Conservation (phyloP, 2,113 vertebrate genomes). For the Mormyrus lacerda region DNA sequence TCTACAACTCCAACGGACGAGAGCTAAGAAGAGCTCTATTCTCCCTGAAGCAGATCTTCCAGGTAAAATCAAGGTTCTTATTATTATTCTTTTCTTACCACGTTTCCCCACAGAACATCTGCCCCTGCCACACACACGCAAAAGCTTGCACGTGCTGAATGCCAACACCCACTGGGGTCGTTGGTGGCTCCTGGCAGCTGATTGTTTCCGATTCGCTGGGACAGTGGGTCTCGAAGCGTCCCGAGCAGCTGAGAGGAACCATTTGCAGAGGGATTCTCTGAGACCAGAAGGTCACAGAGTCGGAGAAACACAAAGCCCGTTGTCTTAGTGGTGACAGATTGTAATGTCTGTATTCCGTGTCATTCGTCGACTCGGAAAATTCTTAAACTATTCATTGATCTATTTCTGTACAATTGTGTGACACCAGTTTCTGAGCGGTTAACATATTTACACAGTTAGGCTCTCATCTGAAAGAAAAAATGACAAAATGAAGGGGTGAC, state of each 20-base stretch:
- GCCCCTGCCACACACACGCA: background rate
- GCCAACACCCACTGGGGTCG: background rate
- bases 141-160: background rate
- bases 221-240: background rate
- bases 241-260: background rate
- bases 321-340: background rate
- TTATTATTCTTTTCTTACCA: background rate
- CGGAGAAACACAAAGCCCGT: background rate
- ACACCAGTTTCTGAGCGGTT: background rate
- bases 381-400: background rate
- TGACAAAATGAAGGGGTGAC: background rate
- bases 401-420: background rate
- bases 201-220: background rate
- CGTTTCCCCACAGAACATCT: background rate
- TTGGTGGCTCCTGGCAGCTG: background rate
- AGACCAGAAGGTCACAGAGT: background rate
- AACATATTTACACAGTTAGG: background rate
- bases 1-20: constrained; percentile 88
- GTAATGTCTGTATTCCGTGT: background rate
- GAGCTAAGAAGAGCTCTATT: constrained; percentile 92
- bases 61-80: constrained; percentile 60
- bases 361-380: background rate
- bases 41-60: constrained; percentile 98
- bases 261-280: background rate
- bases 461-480: background rate